phyloP scores from a whole-genome alignment of 2,113 vertebrate species.

The Apaloderma vittatum region DNA sequence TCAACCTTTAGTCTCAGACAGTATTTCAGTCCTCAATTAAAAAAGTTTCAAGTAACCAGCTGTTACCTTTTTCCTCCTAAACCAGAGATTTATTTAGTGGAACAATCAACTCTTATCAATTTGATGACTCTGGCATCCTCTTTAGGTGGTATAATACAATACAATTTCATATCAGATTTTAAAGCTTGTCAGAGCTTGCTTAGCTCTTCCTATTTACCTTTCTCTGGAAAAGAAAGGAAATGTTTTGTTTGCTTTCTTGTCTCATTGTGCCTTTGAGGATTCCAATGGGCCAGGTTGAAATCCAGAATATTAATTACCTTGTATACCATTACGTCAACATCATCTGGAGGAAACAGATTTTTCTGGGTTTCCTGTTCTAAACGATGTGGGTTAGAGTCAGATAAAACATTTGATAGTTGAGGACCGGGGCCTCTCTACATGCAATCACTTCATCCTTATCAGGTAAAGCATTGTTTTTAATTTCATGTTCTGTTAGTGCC shows the following conservation, averaged over 20 bases:
- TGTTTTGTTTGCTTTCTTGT: slow-evolving; percentile 41
- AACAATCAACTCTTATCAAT: neutral
- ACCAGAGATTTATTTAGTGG: neutral
- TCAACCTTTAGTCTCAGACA: neutral
- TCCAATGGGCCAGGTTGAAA: slow-evolving; percentile 13
- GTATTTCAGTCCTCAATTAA: neutral
- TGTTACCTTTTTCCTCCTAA: neutral
- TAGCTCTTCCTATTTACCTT: slow-evolving; percentile 46
- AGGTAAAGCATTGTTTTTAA: neutral
- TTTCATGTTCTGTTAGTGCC: neutral
- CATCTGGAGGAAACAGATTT: slow-evolving; percentile 68
- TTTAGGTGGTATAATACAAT: neutral
- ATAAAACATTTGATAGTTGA: neutral
- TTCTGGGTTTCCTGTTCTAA: slow-evolving; percentile 56
- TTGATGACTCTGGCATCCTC: neutral
- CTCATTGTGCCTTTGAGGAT: slow-evolving; percentile 19
- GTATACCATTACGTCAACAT: neutral
- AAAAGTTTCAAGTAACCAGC: neutral
- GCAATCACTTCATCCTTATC: neutral
- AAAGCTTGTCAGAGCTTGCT: slow-evolving; percentile 6
- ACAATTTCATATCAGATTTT: neutral
- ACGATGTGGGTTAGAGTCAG: neutral
- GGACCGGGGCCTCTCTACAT: neutral
- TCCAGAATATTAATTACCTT: slow-evolving; percentile 55
- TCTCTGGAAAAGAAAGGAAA: slow-evolving; percentile 58